phyloP scores from a whole-genome alignment of 2,113 vertebrate species.

The Microtus ochrogaster region DNA sequence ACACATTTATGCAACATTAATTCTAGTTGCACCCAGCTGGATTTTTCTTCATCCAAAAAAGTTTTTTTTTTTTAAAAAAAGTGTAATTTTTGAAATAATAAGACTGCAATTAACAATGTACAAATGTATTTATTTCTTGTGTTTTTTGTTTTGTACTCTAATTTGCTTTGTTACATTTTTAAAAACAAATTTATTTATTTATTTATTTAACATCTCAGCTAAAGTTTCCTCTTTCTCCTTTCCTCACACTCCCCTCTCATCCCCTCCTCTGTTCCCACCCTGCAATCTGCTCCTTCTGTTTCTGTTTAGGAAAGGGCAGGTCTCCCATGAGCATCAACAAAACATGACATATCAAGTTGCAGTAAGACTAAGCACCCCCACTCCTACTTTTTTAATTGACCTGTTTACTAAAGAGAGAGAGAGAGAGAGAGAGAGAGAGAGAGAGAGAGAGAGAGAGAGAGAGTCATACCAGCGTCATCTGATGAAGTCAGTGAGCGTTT shows the following conservation, averaged over 20 bases:
- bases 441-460: background rate
- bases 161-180: background rate
- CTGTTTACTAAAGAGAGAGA: background rate
- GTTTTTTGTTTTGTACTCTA: background rate
- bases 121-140: background rate
- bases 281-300: background rate
- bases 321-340: background rate
- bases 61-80: constrained; percentile 70
- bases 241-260: background rate
- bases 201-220: background rate
- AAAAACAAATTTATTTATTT: background rate
- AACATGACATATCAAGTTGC: background rate
- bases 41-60: constrained; percentile 76
- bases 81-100: constrained; percentile 58
- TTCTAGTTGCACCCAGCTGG: constrained; percentile 76
- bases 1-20: constrained; percentile 85
- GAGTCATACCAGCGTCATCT: constrained; percentile 89
- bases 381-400: background rate
- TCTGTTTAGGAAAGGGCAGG: background rate
- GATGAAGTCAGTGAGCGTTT: constrained; percentile 75
- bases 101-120: background rate
- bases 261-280: background rate
- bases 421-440: background rate
- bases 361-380: background rate
- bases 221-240: background rate